phyloP scores from a whole-genome alignment of 2,888 invertebrate genomes.

The Allacma fusca region DNA sequence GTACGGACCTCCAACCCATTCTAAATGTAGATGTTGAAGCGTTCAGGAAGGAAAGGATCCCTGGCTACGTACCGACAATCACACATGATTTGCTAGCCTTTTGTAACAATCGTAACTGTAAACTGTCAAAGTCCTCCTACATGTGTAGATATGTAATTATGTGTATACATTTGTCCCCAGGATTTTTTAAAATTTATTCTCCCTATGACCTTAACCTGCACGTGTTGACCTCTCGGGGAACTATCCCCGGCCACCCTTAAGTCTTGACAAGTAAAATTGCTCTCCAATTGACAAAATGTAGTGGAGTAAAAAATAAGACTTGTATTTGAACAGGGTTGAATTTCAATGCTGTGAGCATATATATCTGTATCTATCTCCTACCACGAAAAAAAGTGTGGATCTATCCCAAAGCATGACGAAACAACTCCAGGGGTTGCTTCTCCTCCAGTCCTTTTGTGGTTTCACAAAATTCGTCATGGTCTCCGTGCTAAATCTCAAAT shows the following conservation, averaged over 20 bases:
- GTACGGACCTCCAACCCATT: no score
- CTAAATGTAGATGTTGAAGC: no score
- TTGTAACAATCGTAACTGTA: constrained; percentile 13
- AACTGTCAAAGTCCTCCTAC: constrained; percentile 3
- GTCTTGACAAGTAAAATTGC: background rate
- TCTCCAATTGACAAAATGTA: background rate
- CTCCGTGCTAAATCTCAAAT: background rate
- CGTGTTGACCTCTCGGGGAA: constrained; percentile 30
- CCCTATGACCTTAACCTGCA: constrained; percentile 22
- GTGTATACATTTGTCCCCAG: no score
- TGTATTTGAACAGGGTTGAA: no score
- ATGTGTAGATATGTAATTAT: no score
- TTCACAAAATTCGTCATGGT: constrained; percentile 32
- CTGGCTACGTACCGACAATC: background rate
- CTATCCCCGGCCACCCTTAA: constrained; percentile 1
- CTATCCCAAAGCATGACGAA: no score
- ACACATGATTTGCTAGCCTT: background rate
- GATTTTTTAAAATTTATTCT: constrained; percentile 24
- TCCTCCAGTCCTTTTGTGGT: constrained; percentile 34
- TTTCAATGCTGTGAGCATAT: no score
- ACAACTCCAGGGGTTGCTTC: constrained; percentile 22
- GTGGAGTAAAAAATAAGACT: background rate
- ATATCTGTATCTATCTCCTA: no score
- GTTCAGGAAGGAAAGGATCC: no score
- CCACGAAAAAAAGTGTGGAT: no score